phyloP scores from a whole-genome alignment of 2,888 invertebrate species.

The Leptarthrus brevirostris region DNA sequence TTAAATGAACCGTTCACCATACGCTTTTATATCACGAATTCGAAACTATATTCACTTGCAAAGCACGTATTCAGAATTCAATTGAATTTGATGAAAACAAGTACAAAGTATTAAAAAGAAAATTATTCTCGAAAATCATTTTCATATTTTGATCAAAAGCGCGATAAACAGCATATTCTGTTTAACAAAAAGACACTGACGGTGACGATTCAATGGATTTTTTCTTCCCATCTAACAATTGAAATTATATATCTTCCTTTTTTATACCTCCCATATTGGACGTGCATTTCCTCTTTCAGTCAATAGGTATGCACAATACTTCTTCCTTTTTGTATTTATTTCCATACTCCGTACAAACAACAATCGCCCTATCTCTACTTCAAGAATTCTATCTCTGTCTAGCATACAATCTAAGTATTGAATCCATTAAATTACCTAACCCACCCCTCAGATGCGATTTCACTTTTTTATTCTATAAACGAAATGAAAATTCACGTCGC shows the following conservation, averaged over 20 bases:
- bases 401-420: background rate
- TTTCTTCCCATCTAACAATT: slow-evolving; percentile 16
- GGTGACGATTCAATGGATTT: background rate
- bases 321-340: slow-evolving; percentile 28
- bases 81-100: background rate
- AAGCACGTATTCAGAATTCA: background rate
- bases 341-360: slow-evolving; percentile 28
- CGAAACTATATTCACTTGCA: background rate
- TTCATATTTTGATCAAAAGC: background rate
- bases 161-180: background rate
- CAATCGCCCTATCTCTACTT: background rate
- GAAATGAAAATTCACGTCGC: slow-evolving; percentile 40
- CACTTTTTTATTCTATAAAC: slow-evolving; percentile 23
- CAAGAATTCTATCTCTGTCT: background rate
- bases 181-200: background rate
- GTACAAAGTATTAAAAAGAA: background rate
- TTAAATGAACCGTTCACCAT: too few species aligned
- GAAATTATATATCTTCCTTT: background rate
- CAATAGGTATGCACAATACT: slow-evolving; percentile 28
- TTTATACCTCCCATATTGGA: background rate
- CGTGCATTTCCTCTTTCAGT: slow-evolving; percentile 48
- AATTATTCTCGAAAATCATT: background rate
- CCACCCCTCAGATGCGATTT: slow-evolving; percentile 31
- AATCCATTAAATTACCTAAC: background rate
- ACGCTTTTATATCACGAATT: too few species aligned